Evolutionary conservation across 2,888 invertebrate species (phyloP).

Genomic region (Venusia cambrica): DNA sequence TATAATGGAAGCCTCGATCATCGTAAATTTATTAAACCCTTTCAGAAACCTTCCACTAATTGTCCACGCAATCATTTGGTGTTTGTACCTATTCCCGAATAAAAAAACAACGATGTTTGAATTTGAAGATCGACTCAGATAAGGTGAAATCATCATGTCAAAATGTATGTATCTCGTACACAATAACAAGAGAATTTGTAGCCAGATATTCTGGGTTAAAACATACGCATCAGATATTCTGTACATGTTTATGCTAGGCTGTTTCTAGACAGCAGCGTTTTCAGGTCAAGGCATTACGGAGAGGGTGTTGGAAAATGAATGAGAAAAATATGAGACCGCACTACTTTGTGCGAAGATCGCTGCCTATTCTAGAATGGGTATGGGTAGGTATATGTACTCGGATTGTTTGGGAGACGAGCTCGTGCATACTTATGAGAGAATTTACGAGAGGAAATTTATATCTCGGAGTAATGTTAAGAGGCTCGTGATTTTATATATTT

Average conservation of each 20-base stretch:
- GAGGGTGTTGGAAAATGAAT: constrained; percentile 13
- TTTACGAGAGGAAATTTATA: too few relatives aligned
- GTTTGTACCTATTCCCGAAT: neutral
- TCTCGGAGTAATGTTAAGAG: too few relatives aligned
- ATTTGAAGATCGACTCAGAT: too few relatives aligned
- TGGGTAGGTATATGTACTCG: constrained; percentile 11
- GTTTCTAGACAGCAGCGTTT: too few relatives aligned
- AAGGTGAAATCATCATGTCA: too few relatives aligned
- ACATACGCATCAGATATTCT: too few relatives aligned
- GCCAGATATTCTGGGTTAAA: too few relatives aligned
- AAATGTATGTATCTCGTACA: too few relatives aligned
- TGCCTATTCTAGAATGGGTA: too few relatives aligned
- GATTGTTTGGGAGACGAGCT: constrained; percentile 2
- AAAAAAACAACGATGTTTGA: too few relatives aligned
- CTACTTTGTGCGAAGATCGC: constrained; percentile 9
- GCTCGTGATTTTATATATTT: constrained; percentile 6
- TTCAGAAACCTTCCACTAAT: constrained; percentile 27
- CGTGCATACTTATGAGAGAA: constrained; percentile 5
- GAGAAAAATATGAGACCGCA: constrained; percentile 13
- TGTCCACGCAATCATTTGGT: constrained; percentile 6
- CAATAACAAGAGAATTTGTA: too few relatives aligned
- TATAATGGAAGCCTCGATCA: constrained; percentile 52
- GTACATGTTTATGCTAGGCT: too few relatives aligned
- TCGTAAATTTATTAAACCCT: constrained; percentile 54
- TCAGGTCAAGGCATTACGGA: constrained; percentile 14